Base-by-base conservation (phyloP, 2,888 invertebrate genomes). In the Eudemis profundana region DNA sequence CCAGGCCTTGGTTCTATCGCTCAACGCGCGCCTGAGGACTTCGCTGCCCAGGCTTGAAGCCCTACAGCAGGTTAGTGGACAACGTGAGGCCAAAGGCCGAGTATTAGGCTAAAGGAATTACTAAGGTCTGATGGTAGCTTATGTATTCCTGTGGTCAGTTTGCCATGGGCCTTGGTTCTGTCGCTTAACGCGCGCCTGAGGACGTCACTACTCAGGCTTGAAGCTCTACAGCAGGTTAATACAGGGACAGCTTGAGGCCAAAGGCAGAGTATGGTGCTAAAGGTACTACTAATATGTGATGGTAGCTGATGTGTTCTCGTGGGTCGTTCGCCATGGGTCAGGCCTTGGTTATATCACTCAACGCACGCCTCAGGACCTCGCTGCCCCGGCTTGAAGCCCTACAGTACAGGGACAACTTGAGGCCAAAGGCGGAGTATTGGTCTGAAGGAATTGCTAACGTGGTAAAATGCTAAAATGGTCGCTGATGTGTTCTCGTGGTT, bases 271-370 rank as follows among this genome's bases (percentile, higher is more conserved):
- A n/a, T n/a, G n/a, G n/a, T n/a, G n/a, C n/a, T n/a, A n/a, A n/a
- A n/a, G n/a, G n/a, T n/a, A n/a, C n/a, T n/a, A n/a, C n/a, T n/a
- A n/a, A n/a, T n/a, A n/a, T n/a, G n/a, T 97, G 1, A 96, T 96
- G 0, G 87, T 97, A 15, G 97, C 97, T 0, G 97, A 97, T 80
- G 88, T 97, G 51, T 96, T 97, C 84, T 97, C 97, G 0, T 97
- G 97, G 97, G 97, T 97, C 83, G 23, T 97, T 96, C 94, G 94
- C 97, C n/a, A 97, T 97, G 97, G 97, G 97, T 0, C 93, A 96
- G 66, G 95, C 96, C 0, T 87, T 97, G 68, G 94, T 95, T 0
- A 93, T 97, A 66, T 95, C 97, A 0, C 92, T 97, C 21, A 94
- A 95, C 70, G 94, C 95, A 0, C 93, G 95, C 59, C 89, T 96